Base-by-base conservation (phyloP, 2,797 vertebrate genomes). In the Thamnophis elegans region DNA sequence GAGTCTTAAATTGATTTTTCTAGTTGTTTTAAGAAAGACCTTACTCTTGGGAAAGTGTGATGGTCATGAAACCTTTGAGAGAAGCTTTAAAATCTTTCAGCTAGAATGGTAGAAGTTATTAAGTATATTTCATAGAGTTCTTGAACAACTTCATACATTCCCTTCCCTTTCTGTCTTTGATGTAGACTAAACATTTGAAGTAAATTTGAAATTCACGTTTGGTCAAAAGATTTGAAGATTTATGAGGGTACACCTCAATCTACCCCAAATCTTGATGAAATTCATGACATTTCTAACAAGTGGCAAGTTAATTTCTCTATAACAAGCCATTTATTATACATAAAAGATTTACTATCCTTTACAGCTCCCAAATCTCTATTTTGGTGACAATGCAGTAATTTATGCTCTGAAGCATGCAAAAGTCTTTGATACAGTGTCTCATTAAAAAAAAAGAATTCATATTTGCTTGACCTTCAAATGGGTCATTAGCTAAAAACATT, bases 381-480 rank as follows among this genome's bases (percentile, higher is more conserved):
- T 92, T 95, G 73, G 18, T 90, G 89, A 94, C 91, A 95, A 93
- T 93, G 86, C 62, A 95, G 95, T 95, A 95, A 94, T 95, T 96
- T 96, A 94, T 95, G 95, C 94, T 93, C 93, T 94, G 94, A 95
- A 93, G 22, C 90, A 95, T 14, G 78, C 91, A 20, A 95, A 95
- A 93, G 85, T 89, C 90, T 95, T 96, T 94, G 89, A 93, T 95
- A 96, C 59, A 32, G 1, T 56, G 90, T 47, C 92, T 95, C 93
- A 93, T 78, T 59, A 62, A 5, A 22, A 42, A 42, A 94, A 85
- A 89, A 94, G 91, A 92, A 94, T 90, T 18, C 93, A 0, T 94
- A 95, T 94, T 92, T 68, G 86, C 91, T 96, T 93, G 92, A 47
- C 91, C 96, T 95, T 91, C 85, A 91, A 95, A 88, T 59, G 58